Conservation (phyloP, 1,140 invertebrate genomes). For the Anagrus nilaparvatae region DNA sequence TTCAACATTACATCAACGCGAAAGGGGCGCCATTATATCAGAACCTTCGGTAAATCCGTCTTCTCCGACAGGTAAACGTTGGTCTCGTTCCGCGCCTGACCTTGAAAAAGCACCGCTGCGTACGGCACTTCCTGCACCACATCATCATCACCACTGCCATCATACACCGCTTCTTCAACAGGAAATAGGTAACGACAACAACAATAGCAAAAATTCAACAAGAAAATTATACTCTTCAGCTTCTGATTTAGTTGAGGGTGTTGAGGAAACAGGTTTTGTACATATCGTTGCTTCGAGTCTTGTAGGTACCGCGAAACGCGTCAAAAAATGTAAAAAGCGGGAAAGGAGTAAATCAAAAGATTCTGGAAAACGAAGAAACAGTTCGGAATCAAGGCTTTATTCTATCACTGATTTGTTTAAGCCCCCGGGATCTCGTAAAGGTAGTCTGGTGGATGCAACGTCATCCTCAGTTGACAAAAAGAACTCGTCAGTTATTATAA, state of each 20-base stretch:
- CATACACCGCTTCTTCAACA: conserved; percentile 39
- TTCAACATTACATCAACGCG: conserved; percentile 81
- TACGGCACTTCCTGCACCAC: conserved; percentile 29
- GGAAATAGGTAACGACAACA: conserved; percentile 52
- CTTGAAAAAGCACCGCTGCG: conserved; percentile 63
- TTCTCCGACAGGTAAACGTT: conserved; percentile 42
- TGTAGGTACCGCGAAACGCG: conserved; percentile 30
- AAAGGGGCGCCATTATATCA: conserved; percentile 57
- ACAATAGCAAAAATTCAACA: too few relatives aligned
- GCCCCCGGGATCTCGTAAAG: conserved; percentile 37
- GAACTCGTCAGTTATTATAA: conserved; percentile 25
- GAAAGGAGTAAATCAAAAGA: conserved; percentile 39
- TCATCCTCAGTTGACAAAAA: conserved; percentile 31
- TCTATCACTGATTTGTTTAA: conserved; percentile 38
- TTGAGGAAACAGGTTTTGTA: conserved; percentile 24
- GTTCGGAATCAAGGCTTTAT: conserved; percentile 34
- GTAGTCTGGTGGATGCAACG: conserved; percentile 26
- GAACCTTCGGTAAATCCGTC: conserved; percentile 24
- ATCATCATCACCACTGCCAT: conserved; percentile 1
- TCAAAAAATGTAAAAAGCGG: conserved; percentile 30
- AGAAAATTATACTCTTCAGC: conserved; percentile 42
- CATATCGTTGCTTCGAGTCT: conserved; percentile 28
- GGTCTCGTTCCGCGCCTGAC: conserved; percentile 66
- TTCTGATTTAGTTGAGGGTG: conserved; percentile 36
- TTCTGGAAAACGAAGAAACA: conserved; percentile 31